A percentile compares a stretch with the other conserved stretches of the same genome.
phyloP scores from a whole-genome alignment of 2,797 vertebrate species.

The Simalia tracyae region DNA sequence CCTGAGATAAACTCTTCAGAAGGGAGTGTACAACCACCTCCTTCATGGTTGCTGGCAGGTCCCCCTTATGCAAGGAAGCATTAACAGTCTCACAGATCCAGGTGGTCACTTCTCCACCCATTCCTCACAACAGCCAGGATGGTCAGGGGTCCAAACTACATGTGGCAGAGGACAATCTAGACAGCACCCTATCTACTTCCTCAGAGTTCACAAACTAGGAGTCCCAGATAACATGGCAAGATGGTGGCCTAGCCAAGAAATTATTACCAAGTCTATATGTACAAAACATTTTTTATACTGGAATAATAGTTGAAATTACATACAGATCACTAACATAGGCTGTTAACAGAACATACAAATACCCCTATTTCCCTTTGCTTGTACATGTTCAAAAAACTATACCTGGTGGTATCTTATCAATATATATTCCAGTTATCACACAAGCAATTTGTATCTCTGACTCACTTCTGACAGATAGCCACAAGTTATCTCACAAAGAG shows the following conservation, averaged over 20 bases:
- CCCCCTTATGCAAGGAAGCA: too few species aligned
- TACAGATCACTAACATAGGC: background rate
- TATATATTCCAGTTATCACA: background rate
- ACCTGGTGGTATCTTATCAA: background rate
- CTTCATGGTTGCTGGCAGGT: too few species aligned
- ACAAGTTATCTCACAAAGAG: background rate
- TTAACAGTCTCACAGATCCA: too few species aligned
- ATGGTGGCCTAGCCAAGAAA: background rate
- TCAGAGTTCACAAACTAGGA: background rate
- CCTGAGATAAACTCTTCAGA: too few species aligned
- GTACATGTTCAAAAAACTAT: background rate
- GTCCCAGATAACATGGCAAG: background rate
- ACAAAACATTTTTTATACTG: background rate
- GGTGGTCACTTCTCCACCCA: background rate
- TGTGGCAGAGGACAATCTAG: background rate
- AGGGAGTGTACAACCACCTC: too few species aligned
- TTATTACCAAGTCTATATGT: background rate
- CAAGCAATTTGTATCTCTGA: background rate
- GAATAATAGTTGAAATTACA: background rate
- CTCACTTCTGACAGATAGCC: background rate
- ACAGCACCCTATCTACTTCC: background rate
- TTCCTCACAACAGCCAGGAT: background rate
- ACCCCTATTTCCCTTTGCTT: background rate
- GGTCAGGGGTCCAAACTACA: background rate
- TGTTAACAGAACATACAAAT: background rate